Conservation (phyloP, 2,113 vertebrate species). For the Columba janthina region DNA sequence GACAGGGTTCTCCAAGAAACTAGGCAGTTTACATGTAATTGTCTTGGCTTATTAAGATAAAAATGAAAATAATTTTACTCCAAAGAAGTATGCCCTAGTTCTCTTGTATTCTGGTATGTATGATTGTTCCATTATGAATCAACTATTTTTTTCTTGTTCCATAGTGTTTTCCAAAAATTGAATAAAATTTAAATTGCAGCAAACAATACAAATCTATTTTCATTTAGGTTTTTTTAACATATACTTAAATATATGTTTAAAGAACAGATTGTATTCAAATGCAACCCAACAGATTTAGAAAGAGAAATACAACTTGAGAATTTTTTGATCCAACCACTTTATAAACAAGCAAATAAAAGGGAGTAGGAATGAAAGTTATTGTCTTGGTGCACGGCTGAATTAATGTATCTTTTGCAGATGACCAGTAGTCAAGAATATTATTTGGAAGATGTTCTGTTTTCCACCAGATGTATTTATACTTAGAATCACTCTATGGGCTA, state of each 20-base stretch:
- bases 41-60: background rate
- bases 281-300: background rate
- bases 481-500: slow-evolving; percentile 71
- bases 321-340: background rate
- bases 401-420: slow-evolving; percentile 40
- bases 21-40: background rate
- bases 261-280: slow-evolving; percentile 8
- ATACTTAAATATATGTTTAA: background rate
- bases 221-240: background rate
- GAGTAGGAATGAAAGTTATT: background rate
- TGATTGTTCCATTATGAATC: background rate
- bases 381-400: slow-evolving; percentile 10
- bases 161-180: background rate
- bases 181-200: background rate
- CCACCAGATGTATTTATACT: slow-evolving; percentile 74
- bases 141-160: background rate
- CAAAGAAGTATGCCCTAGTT: background rate
- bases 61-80: background rate
- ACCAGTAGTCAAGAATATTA: slow-evolving; percentile 32
- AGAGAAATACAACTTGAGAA: background rate
- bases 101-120: background rate
- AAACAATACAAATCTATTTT: background rate
- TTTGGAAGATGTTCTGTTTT: slow-evolving; percentile 67
- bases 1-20: background rate
- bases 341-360: background rate